Base-by-base conservation (phyloP, 2,113 vertebrate genomes). In the Callospermophilus lateralis region DNA sequence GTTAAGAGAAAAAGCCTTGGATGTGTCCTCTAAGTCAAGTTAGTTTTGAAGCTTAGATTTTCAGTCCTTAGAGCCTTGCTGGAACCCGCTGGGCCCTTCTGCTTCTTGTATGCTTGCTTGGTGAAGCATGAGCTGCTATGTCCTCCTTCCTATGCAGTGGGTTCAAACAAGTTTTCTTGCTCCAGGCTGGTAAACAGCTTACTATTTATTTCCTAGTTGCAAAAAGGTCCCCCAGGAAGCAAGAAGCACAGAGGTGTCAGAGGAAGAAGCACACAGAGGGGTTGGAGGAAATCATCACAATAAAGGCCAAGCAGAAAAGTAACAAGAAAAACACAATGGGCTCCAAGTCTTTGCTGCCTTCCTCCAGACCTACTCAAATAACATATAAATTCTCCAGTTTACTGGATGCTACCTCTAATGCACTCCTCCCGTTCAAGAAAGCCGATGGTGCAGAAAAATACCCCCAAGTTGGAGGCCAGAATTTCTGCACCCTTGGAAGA, bases 401-500 rank as follows among this genome's bases (percentile, higher is more conserved):
- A 93, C 0, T 93, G 86, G 70, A 86, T 51, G 53, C 53, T 63
- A 84, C 90, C 37, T 48, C 61, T 30, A 77, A 89, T 0, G 19
- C 61, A 83, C 63, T 42, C 86, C 61, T 91, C 65, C 78, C 84
- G 61, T 83, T 48, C 91, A 30, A 90, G 70, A 95, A 96, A 95
- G 89, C 48, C 70, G 19, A 78, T 3, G 0, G n/a, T 26, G 68
- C 63, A 97, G 45, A 95, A 89, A 97, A 96, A 96, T 26, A 76
- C 74, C 96, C 68, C 68, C 90, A 95, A 83, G 37, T 92, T 78
- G 51, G 84, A 95, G 94, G 51, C 89, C 86, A 83, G 87, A 93
- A 92, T 88, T 96, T 93, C 87, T 80, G 87, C 89, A 98, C 73
- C 48, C 67, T 96, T 39, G 89, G 80, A 95, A 95, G 68, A 96